These are phyloP conservation scores for Sisyra nigra DNA, from an alignment of 2,888 invertebrate species.

Conservation along the genomic window DNA sequence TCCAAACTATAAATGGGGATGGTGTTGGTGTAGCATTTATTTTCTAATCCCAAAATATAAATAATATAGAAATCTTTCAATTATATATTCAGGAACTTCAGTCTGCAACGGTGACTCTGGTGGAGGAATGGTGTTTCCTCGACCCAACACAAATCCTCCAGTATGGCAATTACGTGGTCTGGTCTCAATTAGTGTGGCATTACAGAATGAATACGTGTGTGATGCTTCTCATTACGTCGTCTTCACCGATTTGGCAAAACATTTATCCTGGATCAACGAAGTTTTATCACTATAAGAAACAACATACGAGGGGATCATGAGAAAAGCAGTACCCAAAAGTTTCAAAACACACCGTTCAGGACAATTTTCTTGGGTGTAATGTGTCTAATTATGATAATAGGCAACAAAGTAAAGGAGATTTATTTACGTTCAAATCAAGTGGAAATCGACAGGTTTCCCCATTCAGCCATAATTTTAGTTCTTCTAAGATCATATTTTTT, in stretches of 20 bases:
- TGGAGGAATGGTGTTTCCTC: slow-evolving; percentile 26
- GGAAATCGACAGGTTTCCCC: too few species aligned
- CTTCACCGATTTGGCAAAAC: slow-evolving; percentile 42
- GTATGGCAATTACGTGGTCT: slow-evolving; percentile 29
- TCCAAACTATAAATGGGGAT: too few species aligned
- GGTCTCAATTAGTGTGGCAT: slow-evolving; percentile 38
- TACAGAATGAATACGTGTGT: slow-evolving; percentile 38
- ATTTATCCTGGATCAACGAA: slow-evolving; percentile 30
- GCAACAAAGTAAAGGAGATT: too few species aligned
- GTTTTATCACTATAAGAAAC: background rate
- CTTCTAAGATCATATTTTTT: too few species aligned
- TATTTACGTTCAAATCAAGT: too few species aligned
- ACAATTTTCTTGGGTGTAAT: too few species aligned
- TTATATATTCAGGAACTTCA: slow-evolving; percentile 29
- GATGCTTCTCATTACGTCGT: slow-evolving; percentile 42
- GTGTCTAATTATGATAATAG: too few species aligned
- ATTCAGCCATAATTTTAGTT: too few species aligned
- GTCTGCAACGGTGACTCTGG: slow-evolving; percentile 35
- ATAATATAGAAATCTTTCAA: background rate
- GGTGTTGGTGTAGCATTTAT: background rate
- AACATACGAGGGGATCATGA: too few species aligned
- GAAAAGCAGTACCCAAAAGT: too few species aligned
- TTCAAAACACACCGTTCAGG: too few species aligned
- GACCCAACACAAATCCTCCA: slow-evolving; percentile 15
- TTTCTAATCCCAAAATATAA: background rate